Evolutionary conservation across 1,140 invertebrate species (phyloP).

Genomic region (Spodoptera litura): DNA sequence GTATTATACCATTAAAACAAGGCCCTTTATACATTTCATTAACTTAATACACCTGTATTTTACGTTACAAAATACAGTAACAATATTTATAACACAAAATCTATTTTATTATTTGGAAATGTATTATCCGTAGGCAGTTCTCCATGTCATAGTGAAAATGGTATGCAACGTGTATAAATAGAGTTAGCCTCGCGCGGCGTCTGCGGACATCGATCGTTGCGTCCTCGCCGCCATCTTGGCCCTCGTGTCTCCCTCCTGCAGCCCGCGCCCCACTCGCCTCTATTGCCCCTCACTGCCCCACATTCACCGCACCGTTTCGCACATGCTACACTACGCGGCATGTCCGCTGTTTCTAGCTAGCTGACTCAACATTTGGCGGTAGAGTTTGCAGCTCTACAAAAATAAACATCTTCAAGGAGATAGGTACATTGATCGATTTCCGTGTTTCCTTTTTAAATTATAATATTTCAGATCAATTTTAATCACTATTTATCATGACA

Average conservation of each 20-base stretch:
- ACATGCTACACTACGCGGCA: conserved; percentile 66
- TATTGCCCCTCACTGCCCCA: conserved; percentile 78
- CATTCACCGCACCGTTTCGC: conserved; percentile 80
- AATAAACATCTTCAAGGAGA: conserved; percentile 52
- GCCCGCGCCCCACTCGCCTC: conserved; percentile 68
- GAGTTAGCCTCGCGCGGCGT: conserved; percentile 80
- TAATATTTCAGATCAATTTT: not conserved
- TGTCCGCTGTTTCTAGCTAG: conserved; percentile 61
- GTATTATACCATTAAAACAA: no score
- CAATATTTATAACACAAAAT: not conserved
- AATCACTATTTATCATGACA: not conserved
- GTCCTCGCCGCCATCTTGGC: conserved; percentile 83
- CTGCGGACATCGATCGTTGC: conserved; percentile 84
- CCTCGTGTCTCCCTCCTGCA: conserved; percentile 79
- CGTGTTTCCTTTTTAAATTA: conserved; percentile 24
- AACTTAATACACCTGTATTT: no score
- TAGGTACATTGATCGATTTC: conserved; percentile 28
- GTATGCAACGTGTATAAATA: conserved; percentile 82
- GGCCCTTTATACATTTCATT: no score
- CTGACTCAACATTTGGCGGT: conserved; percentile 48
- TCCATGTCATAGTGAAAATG: conserved; percentile 71
- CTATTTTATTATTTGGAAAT: conserved; percentile 17
- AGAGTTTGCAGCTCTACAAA: conserved; percentile 42
- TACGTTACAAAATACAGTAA: no score
- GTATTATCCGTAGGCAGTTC: conserved; percentile 36